phyloP scores from a whole-genome alignment of 2,888 invertebrate species.

The Pollenia angustigena region DNA sequence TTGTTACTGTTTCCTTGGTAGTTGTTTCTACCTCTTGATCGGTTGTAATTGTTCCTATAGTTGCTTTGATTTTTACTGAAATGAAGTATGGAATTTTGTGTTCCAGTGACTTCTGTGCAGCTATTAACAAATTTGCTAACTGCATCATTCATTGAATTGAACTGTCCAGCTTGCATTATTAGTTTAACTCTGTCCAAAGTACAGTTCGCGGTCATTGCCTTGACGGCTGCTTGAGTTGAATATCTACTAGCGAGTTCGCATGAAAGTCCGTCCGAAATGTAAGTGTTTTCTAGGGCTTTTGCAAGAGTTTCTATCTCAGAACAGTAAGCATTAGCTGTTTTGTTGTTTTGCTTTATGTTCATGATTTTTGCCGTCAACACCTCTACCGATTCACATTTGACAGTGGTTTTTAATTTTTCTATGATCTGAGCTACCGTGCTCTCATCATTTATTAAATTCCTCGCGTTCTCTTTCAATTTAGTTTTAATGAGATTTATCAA shows the following conservation, averaged over 20 bases:
- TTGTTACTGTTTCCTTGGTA: no score
- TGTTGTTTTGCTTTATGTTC: background rate
- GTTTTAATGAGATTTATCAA: background rate
- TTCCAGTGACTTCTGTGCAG: no score
- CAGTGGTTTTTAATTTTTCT: background rate
- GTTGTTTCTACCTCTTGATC: no score
- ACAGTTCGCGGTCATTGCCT: no score
- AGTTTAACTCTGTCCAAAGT: background rate
- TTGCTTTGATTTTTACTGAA: no score
- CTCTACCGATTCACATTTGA: background rate
- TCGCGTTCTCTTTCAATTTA: slow-evolving; percentile 6
- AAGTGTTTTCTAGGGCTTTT: slow-evolving; percentile 7
- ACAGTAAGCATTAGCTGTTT: slow-evolving; percentile 4
- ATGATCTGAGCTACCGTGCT: slow-evolving; percentile 4
- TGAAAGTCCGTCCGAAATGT: slow-evolving; percentile 13
- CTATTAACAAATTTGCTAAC: no score
- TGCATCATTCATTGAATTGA: background rate
- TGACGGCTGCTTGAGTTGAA: no score
- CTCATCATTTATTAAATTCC: background rate
- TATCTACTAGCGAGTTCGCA: background rate
- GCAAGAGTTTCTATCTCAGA: background rate
- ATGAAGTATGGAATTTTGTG: no score
- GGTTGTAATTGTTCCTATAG: no score
- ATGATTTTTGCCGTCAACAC: slow-evolving; percentile 19
- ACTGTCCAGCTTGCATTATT: background rate